Conservation (phyloP, 1,140 invertebrate species). For the Cecropterus lyciades region DNA sequence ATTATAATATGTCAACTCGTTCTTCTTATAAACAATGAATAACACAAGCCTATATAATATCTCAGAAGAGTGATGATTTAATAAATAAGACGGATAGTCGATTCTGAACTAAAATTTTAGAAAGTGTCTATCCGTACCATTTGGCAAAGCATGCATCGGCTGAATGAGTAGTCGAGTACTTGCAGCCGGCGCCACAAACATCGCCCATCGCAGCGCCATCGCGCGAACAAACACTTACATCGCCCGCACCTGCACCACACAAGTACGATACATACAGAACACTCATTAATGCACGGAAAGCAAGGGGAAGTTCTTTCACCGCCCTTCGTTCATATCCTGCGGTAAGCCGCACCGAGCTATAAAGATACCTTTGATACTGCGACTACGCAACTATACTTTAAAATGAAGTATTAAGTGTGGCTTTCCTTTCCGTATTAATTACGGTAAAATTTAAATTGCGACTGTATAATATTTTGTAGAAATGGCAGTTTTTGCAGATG, state of each 20-base stretch:
- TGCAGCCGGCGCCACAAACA: constrained; percentile 65
- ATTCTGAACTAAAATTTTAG: neutral
- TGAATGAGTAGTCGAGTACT: constrained; percentile 60
- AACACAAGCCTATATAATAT: neutral
- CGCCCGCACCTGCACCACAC: constrained; percentile 33
- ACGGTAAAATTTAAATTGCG: neutral
- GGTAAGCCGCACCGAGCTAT: constrained; percentile 10
- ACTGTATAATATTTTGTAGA: neutral
- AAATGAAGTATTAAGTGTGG: constrained; percentile 18
- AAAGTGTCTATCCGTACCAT: constrained; percentile 34
- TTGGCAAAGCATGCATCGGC: constrained; percentile 38
- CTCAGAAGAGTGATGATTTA: neutral
- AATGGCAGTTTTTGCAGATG: too few relatives aligned
- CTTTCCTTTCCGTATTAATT: neutral
- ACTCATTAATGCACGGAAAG: constrained; percentile 35
- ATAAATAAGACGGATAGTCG: neutral
- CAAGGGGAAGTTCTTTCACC: constrained; percentile 33
- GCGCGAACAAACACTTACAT: constrained; percentile 67
- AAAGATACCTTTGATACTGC: neutral
- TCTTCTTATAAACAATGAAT: neutral
- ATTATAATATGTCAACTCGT: too few relatives aligned
- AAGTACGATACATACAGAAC: constrained; percentile 24
- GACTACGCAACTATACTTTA: neutral
- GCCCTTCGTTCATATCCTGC: constrained; percentile 34
- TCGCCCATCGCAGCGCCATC: constrained; percentile 66